A percentile compares a stretch with the other conserved stretches of the same genome.
Evolutionary conservation across 1,140 invertebrate species (phyloP).

Genomic region (Ceratoteleas bidentatus): DNA sequence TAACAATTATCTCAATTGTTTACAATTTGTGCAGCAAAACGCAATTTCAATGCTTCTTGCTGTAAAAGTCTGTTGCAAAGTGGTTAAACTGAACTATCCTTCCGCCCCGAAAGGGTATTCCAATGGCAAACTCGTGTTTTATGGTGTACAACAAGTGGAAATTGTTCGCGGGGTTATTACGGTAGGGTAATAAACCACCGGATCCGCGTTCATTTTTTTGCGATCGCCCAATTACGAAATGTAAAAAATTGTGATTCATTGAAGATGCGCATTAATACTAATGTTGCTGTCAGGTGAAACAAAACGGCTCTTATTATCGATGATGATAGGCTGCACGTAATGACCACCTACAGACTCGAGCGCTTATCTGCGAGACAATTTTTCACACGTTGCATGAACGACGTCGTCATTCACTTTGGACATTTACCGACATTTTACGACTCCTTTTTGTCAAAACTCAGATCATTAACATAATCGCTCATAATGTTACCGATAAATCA

Average conservation of each 20-base stretch:
- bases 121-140: too few species aligned
- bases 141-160: too few species aligned
- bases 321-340: conserved; percentile 63
- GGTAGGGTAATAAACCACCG: conserved; percentile 10
- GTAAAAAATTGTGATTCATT: conserved; percentile 59
- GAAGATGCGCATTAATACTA: conserved; percentile 53
- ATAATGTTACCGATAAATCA: conserved; percentile 53
- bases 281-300: conserved; percentile 62
- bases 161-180: conserved; percentile 5
- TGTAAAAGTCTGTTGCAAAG: too few species aligned
- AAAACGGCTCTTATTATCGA: conserved; percentile 60
- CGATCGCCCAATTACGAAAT: conserved; percentile 32
- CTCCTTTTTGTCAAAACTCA: conserved; percentile 56
- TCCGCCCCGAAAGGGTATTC: too few species aligned
- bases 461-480: conserved; percentile 49
- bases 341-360: conserved; percentile 58
- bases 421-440: conserved; percentile 55
- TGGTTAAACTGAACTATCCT: too few species aligned
- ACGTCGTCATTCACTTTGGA: conserved; percentile 54
- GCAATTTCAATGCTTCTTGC: too few species aligned
- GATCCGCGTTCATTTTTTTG: conserved; percentile 28
- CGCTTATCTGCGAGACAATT: conserved; percentile 59
- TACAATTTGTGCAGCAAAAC: too few species aligned
- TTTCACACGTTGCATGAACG: conserved; percentile 58
- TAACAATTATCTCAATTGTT: too few species aligned